A percentile compares a stretch with the other conserved stretches of the same genome.
These are phyloP conservation scores for Xylophagus ater DNA, from an alignment of 2,888 invertebrate species.

Conservation along the genomic window DNA sequence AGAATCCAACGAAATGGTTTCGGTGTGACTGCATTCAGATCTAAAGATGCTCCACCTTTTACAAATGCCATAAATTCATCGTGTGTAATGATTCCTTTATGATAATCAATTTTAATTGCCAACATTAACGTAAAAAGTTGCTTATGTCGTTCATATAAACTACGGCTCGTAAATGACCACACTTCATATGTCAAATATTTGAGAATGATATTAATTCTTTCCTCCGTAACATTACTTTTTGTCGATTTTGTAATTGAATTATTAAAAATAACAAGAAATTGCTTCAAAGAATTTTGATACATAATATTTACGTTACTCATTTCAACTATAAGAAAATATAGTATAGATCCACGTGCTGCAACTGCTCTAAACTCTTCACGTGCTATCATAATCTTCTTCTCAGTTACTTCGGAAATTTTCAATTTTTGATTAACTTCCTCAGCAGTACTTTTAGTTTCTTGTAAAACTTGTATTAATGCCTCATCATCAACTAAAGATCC, in stretches of 20 bases:
- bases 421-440: slow-evolving; percentile 93
- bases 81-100: slow-evolving; percentile 67
- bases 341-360: slow-evolving; percentile 84
- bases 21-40: slow-evolving; percentile 81
- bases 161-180: slow-evolving; percentile 84
- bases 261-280: slow-evolving; percentile 88
- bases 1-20: slow-evolving; percentile 93
- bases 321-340: slow-evolving; percentile 93
- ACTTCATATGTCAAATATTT: slow-evolving; percentile 83
- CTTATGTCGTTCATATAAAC: slow-evolving; percentile 88
- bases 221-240: slow-evolving; percentile 72
- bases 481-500: slow-evolving; percentile 94
- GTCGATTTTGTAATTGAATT: slow-evolving; percentile 84
- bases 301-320: slow-evolving; percentile 94
- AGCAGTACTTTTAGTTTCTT: slow-evolving; percentile 77
- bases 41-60: slow-evolving; percentile 90
- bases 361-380: slow-evolving; percentile 93
- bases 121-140: slow-evolving; percentile 86
- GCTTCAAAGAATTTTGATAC: slow-evolving; percentile 94
- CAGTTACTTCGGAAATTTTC: slow-evolving; percentile 83
- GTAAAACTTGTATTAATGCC: slow-evolving; percentile 79
- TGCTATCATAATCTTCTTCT: slow-evolving; percentile 85
- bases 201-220: slow-evolving; percentile 79
- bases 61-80: slow-evolving; percentile 92
- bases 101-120: slow-evolving; percentile 89